These are phyloP conservation scores for Masticophis lateralis DNA, from an alignment of 2,797 vertebrate species.

Conservation along the genomic window DNA sequence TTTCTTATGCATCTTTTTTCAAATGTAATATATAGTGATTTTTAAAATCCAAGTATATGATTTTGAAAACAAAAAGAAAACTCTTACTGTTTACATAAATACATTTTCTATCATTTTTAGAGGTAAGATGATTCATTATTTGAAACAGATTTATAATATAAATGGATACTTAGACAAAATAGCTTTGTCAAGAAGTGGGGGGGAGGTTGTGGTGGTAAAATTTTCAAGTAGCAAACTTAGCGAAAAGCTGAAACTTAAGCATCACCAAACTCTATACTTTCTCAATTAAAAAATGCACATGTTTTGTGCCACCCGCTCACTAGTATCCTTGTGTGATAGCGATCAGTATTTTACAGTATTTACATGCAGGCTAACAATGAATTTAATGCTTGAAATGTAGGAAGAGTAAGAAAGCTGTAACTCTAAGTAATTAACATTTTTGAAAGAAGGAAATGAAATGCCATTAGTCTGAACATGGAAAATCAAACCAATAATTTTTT, in stretches of 20 bases:
- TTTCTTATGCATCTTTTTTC: background rate
- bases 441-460: conserved; percentile 50
- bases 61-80: background rate
- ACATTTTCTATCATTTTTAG: background rate
- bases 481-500: conserved; percentile 60
- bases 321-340: conserved; percentile 8
- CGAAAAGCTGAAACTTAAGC: background rate
- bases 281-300: conserved; percentile 7
- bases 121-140: background rate
- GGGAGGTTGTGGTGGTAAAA: background rate
- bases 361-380: conserved; percentile 27
- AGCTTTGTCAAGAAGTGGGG: background rate
- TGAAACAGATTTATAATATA: background rate
- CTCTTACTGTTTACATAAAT: background rate
- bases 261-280: background rate
- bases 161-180: background rate
- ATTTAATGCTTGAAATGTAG: conserved; percentile 7
- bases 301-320: background rate
- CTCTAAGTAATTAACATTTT: conserved; percentile 47
- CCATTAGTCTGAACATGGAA: conserved; percentile 51
- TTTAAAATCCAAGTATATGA: background rate
- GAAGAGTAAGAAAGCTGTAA: conserved; percentile 49
- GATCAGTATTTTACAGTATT: conserved; percentile 30
- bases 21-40: background rate
- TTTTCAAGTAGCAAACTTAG: background rate